Evolutionary conservation across 2,113 vertebrate species (phyloP).

Genomic region (Ceyx margarethae): DNA sequence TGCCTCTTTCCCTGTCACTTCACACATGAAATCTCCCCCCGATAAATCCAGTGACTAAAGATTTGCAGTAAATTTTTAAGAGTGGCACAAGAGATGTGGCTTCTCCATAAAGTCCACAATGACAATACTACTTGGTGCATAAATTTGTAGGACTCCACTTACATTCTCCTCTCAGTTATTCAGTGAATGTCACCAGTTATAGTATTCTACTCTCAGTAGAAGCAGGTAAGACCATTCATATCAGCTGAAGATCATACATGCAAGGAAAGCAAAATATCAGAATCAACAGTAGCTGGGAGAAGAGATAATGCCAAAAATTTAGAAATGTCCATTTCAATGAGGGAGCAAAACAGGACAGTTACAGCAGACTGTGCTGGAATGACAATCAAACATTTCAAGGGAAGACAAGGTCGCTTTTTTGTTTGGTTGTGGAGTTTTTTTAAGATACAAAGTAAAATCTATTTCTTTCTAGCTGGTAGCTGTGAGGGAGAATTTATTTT

Average conservation of each 20-base stretch:
- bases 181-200: background rate
- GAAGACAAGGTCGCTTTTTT: background rate
- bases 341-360: conserved; percentile 2
- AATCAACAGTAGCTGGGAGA: background rate
- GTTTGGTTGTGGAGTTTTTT: background rate
- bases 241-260: background rate
- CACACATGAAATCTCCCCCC: background rate
- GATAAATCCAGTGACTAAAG: background rate
- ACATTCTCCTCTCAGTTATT: background rate
- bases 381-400: background rate
- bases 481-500: background rate
- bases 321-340: background rate
- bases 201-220: background rate
- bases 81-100: background rate
- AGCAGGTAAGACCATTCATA: background rate
- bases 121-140: background rate
- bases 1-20: background rate
- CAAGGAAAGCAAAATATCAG: background rate
- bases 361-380: background rate
- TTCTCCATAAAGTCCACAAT: background rate
- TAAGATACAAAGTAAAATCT: background rate
- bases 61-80: background rate
- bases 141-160: background rate
- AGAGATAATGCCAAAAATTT: background rate
- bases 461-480: background rate